Percentiles rank a stretch among this genome's conserved stretches.
Conservation (phyloP, 2,888 invertebrate genomes). For the Macaria notata region DNA sequence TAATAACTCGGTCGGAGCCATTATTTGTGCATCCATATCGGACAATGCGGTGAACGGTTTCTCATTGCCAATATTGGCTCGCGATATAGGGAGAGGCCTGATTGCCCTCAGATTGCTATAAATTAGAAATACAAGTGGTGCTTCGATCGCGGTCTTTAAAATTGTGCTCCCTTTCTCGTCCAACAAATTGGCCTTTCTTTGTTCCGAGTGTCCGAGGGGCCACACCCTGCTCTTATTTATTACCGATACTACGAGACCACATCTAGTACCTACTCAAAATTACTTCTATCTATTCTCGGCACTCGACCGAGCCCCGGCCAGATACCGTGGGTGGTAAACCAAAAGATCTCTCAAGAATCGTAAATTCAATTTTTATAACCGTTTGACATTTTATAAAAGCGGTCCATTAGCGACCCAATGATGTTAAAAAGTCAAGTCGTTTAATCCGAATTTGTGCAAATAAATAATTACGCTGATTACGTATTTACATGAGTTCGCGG, state of each 20-base stretch:
- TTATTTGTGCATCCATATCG: slow-evolving; percentile 55
- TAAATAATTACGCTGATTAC: slow-evolving; percentile 13
- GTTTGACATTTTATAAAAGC: slow-evolving; percentile 4
- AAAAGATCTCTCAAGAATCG: not conserved
- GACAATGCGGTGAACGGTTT: slow-evolving; percentile 63
- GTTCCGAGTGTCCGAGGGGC: slow-evolving; percentile 53
- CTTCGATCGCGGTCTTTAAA: slow-evolving; percentile 73
- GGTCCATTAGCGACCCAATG: not conserved
- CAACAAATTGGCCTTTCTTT: slow-evolving; percentile 77
- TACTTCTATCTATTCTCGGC: not conserved
- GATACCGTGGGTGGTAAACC: too few species aligned
- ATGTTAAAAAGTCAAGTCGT: not conserved
- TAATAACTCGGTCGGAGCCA: slow-evolving; percentile 45
- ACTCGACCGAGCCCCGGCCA: too few species aligned
- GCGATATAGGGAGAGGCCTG: slow-evolving; percentile 68
- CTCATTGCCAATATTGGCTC: slow-evolving; percentile 69
- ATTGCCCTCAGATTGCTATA: slow-evolving; percentile 77
- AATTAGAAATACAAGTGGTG: slow-evolving; percentile 74
- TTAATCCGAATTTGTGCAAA: not conserved
- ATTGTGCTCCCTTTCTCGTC: slow-evolving; percentile 78
- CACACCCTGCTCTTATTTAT: slow-evolving; percentile 49
- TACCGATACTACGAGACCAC: not conserved
- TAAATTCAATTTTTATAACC: slow-evolving; percentile 1
- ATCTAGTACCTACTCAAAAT: too few species aligned
- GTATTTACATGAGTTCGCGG: slow-evolving; percentile 9